These are phyloP conservation scores for Regulus satrapa DNA, from an alignment of 2,113 vertebrate genomes.

Conservation along the genomic window DNA sequence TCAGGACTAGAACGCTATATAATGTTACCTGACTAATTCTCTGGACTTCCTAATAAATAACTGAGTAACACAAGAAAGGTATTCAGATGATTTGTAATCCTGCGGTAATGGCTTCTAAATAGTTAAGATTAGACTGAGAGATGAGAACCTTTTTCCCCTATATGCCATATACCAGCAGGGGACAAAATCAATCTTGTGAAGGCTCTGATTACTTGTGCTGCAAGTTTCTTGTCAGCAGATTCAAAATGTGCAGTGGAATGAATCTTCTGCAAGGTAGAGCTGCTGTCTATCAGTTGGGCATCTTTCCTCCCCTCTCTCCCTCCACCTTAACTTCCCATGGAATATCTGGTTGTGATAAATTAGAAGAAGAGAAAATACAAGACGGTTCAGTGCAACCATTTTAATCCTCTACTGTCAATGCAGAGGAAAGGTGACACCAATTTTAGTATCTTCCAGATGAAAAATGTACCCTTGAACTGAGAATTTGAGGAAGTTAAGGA, in stretches of 20 bases:
- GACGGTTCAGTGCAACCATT: constrained; percentile 66
- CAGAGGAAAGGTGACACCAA: constrained; percentile 59
- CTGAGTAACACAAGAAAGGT: constrained; percentile 48
- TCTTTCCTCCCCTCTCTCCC: constrained; percentile 53
- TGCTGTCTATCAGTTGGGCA: constrained; percentile 69
- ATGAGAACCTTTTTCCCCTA: constrained; percentile 69
- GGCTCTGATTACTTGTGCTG: constrained; percentile 77
- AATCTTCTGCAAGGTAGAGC: constrained; percentile 76
- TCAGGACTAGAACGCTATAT: neutral
- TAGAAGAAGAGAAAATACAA: constrained; percentile 59
- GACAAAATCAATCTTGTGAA: constrained; percentile 78
- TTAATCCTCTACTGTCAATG: constrained; percentile 69
- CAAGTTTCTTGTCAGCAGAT: constrained; percentile 81
- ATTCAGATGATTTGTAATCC: constrained; percentile 75
- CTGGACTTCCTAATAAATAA: constrained; percentile 50
- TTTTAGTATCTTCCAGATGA: constrained; percentile 47
- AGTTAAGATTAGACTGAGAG: constrained; percentile 77
- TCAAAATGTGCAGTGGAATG: constrained; percentile 77
- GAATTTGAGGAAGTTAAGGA: constrained; percentile 37
- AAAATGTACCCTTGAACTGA: constrained; percentile 54
- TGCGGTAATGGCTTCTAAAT: constrained; percentile 76
- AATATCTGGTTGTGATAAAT: constrained; percentile 75
- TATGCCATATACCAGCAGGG: constrained; percentile 72
- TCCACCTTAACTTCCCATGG: constrained; percentile 62
- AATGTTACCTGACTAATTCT: constrained; percentile 47